Percentiles rank a stretch among this genome's conserved stretches.
Conservation (phyloP, 2,888 invertebrate species). For the Ophioninae sp. region DNA sequence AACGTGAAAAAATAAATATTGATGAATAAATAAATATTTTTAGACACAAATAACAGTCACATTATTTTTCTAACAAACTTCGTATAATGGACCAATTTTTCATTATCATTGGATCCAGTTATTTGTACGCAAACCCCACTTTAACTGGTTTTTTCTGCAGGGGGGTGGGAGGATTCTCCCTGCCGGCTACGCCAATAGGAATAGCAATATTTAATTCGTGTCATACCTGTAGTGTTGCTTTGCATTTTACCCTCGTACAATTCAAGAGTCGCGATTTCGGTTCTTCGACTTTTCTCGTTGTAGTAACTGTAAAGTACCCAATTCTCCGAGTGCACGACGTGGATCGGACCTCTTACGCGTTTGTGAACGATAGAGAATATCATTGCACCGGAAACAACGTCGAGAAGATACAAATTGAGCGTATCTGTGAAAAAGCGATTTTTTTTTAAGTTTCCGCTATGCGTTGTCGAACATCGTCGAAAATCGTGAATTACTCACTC, state of each 20-base stretch:
- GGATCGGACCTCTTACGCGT: conserved; percentile 91
- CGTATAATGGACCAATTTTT: too few relatives aligned
- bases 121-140: too few relatives aligned
- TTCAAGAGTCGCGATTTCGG: conserved; percentile 96
- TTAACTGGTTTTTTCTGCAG: too few relatives aligned
- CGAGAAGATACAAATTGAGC: conserved; percentile 92
- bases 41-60: too few relatives aligned
- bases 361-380: conserved; percentile 93
- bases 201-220: not conserved
- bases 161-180: too few relatives aligned
- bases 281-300: conserved; percentile 95
- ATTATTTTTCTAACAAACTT: too few relatives aligned
- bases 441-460: conserved; percentile 20
- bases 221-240: conserved; percentile 87
- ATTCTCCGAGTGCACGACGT: conserved; percentile 97
- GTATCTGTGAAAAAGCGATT: conserved; percentile 83
- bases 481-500: conserved; percentile 81
- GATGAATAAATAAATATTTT: too few relatives aligned
- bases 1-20: too few relatives aligned
- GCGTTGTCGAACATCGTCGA: not conserved
- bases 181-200: too few relatives aligned
- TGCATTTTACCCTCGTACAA: conserved; percentile 96
- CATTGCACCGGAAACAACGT: conserved; percentile 94
- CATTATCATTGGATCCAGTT: too few relatives aligned
- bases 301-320: conserved; percentile 97